Evolutionary conservation across 2,888 invertebrate genomes (phyloP).

Genomic region (Stenurella melanura): DNA sequence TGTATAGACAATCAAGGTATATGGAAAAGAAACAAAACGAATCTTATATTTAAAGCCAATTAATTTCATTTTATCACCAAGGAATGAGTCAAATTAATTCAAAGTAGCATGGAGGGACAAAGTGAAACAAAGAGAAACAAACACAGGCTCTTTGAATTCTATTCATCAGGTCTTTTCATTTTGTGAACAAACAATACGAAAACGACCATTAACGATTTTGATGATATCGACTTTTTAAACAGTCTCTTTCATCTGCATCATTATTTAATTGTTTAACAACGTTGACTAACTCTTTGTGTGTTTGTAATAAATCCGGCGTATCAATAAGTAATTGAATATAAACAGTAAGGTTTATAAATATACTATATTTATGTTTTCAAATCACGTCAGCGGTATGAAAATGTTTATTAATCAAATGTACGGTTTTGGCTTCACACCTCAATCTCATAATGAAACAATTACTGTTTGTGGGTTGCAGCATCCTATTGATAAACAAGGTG

Average conservation of each 20-base stretch:
- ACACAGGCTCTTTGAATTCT: conserved; percentile 21
- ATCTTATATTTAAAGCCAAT: conserved; percentile 20
- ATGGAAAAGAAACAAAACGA: neutral
- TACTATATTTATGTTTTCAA: conserved; percentile 27
- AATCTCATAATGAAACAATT: conserved; percentile 34
- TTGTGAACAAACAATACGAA: conserved; percentile 29
- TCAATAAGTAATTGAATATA: conserved; percentile 45
- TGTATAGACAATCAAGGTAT: neutral
- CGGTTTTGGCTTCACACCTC: conserved; percentile 26
- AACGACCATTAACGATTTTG: conserved; percentile 24
- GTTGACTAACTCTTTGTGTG: conserved; percentile 37
- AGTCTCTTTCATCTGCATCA: conserved; percentile 31
- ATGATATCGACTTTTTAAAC: conserved; percentile 35
- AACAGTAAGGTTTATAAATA: conserved; percentile 44
- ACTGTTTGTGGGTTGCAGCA: neutral
- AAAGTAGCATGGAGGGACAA: conserved; percentile 18
- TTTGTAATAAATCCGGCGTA: conserved; percentile 37
- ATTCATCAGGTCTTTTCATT: conserved; percentile 34
- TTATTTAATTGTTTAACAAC: conserved; percentile 38
- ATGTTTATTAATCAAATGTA: conserved; percentile 35
- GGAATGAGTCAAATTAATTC: conserved; percentile 29
- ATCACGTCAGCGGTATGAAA: conserved; percentile 38
- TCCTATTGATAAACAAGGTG: conserved; percentile 16
- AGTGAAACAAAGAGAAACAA: conserved; percentile 28
- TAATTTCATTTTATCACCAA: conserved; percentile 26